These are phyloP conservation scores for Hipposideros armiger DNA, from an alignment of 2,113 vertebrate genomes.

Conservation along the genomic window DNA sequence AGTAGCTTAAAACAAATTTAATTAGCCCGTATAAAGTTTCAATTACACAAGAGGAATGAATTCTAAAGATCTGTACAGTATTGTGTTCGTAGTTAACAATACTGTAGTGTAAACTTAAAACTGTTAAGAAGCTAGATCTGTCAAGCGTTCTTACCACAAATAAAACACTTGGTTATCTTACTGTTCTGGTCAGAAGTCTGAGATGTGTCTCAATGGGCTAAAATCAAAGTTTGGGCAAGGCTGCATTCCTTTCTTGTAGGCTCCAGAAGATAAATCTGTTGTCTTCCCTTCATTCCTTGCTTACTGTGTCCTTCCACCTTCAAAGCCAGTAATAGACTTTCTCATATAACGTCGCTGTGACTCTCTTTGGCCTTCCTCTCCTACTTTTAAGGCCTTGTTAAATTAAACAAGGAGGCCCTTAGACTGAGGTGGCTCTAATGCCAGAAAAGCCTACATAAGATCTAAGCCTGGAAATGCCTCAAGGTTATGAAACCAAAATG, in stretches of 20 bases:
- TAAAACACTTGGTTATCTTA: background rate
- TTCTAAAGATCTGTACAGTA: background rate
- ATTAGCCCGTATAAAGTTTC: background rate
- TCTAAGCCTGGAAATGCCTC: background rate
- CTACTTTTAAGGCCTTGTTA: background rate
- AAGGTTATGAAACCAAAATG: background rate
- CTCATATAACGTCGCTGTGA: background rate
- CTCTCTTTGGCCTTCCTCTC: background rate
- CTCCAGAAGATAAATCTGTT: background rate
- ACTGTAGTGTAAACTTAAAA: background rate
- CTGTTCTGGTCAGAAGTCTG: background rate
- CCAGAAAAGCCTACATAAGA: background rate
- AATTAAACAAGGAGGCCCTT: background rate
- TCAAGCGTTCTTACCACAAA: background rate
- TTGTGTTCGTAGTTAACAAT: background rate
- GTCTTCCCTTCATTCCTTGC: background rate
- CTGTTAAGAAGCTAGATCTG: background rate
- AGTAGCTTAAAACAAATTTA: background rate
- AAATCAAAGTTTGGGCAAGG: background rate
- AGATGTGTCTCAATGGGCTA: background rate
- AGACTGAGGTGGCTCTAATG: background rate
- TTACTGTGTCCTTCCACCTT: background rate
- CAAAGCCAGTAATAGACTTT: background rate
- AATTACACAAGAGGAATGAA: background rate
- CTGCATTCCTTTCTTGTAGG: background rate